These are phyloP conservation scores for Cabera pusaria DNA, from an alignment of 2,888 invertebrate genomes.

Conservation along the genomic window DNA sequence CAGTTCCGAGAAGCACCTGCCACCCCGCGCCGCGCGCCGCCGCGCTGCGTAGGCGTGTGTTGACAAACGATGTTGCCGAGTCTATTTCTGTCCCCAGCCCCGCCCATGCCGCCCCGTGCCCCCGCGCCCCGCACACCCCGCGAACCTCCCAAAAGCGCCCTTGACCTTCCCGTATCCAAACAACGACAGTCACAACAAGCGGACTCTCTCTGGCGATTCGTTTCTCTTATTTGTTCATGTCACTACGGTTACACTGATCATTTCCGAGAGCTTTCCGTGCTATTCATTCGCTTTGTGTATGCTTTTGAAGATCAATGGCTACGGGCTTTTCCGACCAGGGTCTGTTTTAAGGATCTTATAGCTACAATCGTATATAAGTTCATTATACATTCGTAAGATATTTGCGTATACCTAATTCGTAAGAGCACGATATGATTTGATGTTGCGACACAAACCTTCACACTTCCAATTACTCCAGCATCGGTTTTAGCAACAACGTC, in stretches of 20 bases:
- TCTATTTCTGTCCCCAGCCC: conserved; percentile 66
- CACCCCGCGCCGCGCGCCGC: conserved; percentile 4
- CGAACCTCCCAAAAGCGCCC: conserved; percentile 56
- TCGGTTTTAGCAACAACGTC: conserved; percentile 15
- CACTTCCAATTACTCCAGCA: conserved; percentile 3
- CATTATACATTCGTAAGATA: too few species aligned
- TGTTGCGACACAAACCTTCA: too few species aligned
- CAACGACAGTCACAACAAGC: conserved; percentile 79
- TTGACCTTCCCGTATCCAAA: conserved; percentile 80
- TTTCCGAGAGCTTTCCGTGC: conserved; percentile 2
- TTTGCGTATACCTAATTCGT: too few species aligned
- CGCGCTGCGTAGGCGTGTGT: conserved; percentile 75
- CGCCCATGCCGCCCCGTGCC: conserved; percentile 47
- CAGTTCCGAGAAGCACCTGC: conserved; percentile 26
- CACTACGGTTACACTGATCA: too few species aligned
- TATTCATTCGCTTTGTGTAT: conserved; percentile 11
- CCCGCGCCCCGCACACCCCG: conserved; percentile 29
- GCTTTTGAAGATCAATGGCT: too few species aligned
- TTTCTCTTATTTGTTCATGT: conserved; percentile 36
- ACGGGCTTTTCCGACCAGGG: too few species aligned
- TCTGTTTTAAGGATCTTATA: too few species aligned
- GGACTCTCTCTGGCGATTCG: conserved; percentile 44
- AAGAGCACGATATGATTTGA: too few species aligned
- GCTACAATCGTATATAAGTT: too few species aligned
- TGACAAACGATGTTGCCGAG: conserved; percentile 73